A percentile compares a stretch with the other conserved stretches of the same genome.
Evolutionary conservation across 2,797 vertebrate genomes (phyloP).

Genomic region (Pempheris klunzingeri): DNA sequence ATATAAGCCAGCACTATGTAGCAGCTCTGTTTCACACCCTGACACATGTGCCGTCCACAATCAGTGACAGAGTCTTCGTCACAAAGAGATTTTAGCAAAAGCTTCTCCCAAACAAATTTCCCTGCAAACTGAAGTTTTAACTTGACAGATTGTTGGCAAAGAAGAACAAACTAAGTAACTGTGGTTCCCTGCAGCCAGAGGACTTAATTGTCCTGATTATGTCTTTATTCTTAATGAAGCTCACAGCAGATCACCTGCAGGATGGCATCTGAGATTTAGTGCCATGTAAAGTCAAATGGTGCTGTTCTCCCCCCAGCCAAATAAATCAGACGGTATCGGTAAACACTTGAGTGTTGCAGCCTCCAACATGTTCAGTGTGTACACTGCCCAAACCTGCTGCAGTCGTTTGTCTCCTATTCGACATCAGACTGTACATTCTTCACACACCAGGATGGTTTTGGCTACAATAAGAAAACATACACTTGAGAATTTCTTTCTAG

Average conservation of each 20-base stretch:
- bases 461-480: background rate
- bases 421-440: background rate
- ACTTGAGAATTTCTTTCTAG: background rate
- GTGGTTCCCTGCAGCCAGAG: conserved; percentile 1
- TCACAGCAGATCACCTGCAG: conserved; percentile 53
- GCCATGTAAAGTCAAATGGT: conserved; percentile 56
- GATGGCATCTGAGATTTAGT: conserved; percentile 49
- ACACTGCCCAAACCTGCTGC: background rate
- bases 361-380: background rate
- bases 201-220: conserved; percentile 45
- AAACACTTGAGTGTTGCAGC: background rate
- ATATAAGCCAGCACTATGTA: too few relatives aligned
- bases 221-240: conserved; percentile 55
- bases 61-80: too few relatives aligned
- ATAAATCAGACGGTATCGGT: conserved; percentile 48
- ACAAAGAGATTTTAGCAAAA: background rate
- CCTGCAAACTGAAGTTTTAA: background rate
- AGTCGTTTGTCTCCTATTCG: conserved; percentile 20
- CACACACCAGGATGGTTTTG: background rate
- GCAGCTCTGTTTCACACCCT: too few relatives aligned
- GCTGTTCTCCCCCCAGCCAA: conserved; percentile 5
- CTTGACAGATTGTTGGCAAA: background rate
- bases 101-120: background rate
- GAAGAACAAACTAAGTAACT: conserved; percentile 2
- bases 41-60: too few relatives aligned